Evolutionary conservation across 2,888 invertebrate genomes (phyloP).

Genomic region (Thera britannica): DNA sequence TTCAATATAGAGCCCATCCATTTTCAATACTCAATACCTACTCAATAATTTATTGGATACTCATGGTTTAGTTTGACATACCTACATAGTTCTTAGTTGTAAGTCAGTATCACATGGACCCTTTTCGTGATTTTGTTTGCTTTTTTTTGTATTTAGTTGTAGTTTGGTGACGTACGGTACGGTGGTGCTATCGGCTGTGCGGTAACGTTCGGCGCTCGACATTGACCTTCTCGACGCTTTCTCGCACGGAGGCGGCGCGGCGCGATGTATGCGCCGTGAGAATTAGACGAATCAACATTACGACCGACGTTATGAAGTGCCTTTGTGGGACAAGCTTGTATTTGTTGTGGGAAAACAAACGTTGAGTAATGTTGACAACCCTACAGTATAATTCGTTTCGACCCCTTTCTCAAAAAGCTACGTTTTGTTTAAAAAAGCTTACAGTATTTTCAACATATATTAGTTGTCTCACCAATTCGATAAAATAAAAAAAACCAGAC

Average conservation of each 20-base stretch:
- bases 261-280: conserved; percentile 24
- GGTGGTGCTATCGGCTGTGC: conserved; percentile 39
- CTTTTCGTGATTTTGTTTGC: neutral
- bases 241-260: conserved; percentile 35
- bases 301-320: conserved; percentile 11
- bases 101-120: too few species aligned
- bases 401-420: too few species aligned
- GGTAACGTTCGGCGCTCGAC: conserved; percentile 40
- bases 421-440: too few species aligned
- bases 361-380: conserved; percentile 4
- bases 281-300: conserved; percentile 25
- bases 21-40: too few species aligned
- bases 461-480: too few species aligned
- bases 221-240: conserved; percentile 55
- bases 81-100: too few species aligned
- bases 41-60: too few species aligned
- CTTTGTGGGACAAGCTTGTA: conserved; percentile 12
- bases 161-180: conserved; percentile 24
- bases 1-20: too few species aligned
- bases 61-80: too few species aligned
- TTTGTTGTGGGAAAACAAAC: conserved; percentile 10
- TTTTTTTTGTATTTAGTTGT: neutral
- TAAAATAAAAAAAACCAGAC: too few species aligned
- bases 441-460: too few species aligned
- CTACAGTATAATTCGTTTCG: too few species aligned